phyloP scores from a whole-genome alignment of 2,113 vertebrate species.

The Eubucco bourcierii region DNA sequence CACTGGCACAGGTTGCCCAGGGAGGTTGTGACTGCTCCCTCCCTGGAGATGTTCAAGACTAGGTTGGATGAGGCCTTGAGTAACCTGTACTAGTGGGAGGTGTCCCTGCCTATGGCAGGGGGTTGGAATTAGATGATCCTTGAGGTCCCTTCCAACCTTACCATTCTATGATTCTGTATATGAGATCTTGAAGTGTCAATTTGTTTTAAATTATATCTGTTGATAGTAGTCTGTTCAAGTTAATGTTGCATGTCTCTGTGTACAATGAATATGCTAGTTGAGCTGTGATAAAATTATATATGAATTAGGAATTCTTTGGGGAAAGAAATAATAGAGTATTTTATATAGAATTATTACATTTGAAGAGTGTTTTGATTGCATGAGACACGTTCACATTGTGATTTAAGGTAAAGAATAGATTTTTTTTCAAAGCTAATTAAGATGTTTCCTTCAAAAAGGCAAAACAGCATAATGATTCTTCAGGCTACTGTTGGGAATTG shows the following conservation, averaged over 20 bases:
- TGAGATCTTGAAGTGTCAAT: background rate
- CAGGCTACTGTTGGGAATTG: background rate
- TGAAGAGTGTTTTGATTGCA: background rate
- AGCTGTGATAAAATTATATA: background rate
- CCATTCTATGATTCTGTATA: background rate
- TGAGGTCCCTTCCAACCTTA: too few relatives aligned
- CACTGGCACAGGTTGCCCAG: too few relatives aligned
- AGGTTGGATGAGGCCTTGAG: too few relatives aligned
- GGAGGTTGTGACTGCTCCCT: too few relatives aligned
- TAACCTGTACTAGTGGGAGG: too few relatives aligned
- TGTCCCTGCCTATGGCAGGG: too few relatives aligned
- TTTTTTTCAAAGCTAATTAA: background rate
- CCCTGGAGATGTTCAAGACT: too few relatives aligned
- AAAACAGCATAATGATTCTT: background rate
- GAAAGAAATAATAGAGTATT: background rate
- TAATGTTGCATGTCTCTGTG: background rate
- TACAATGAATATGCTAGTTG: background rate
- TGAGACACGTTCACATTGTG: background rate
- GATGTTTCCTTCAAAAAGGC: background rate
- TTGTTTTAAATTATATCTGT: background rate
- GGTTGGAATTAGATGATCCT: too few relatives aligned
- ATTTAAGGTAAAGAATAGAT: background rate
- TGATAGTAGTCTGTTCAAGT: background rate
- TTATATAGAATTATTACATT: background rate
- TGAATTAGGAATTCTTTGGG: background rate